phyloP scores from a whole-genome alignment of 2,797 vertebrate genomes.

The Tadarida brasiliensis region DNA sequence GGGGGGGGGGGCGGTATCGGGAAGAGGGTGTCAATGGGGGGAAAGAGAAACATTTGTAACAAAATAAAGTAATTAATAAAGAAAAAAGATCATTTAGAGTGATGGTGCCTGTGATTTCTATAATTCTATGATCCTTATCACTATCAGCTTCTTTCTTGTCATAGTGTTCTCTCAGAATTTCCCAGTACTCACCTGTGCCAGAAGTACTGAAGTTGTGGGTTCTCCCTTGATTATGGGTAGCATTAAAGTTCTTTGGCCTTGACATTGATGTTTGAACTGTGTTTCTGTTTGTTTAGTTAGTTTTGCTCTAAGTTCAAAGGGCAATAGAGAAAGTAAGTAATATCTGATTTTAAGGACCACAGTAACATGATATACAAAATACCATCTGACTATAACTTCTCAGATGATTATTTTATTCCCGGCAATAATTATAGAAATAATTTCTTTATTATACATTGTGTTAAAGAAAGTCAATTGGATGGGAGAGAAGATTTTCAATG shows the following conservation, averaged over 20 bases:
- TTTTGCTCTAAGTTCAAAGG: neutral
- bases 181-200: slow-evolving; percentile 1
- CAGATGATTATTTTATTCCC: slow-evolving; percentile 80
- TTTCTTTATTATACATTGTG: slow-evolving; percentile 82
- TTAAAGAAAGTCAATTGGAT: slow-evolving; percentile 85
- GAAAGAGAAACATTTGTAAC: too few species aligned
- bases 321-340: neutral
- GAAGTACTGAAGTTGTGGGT: neutral
- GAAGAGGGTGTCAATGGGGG: too few species aligned
- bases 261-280: neutral
- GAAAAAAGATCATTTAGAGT: too few species aligned
- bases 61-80: too few species aligned
- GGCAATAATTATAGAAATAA: slow-evolving; percentile 82
- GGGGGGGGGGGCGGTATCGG: too few species aligned
- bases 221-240: neutral
- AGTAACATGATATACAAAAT: neutral
- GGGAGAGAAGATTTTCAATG: slow-evolving; percentile 83
- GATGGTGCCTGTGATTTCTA: neutral
- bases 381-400: slow-evolving; percentile 76
- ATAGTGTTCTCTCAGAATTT: slow-evolving; percentile 10
- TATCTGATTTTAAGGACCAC: neutral
- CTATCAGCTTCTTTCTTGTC: neutral
- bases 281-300: neutral
- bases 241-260: neutral
- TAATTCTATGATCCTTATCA: neutral